A percentile compares a stretch with the other conserved stretches of the same genome.
Evolutionary conservation across 2,797 vertebrate genomes (phyloP).

Genomic region (Micromesistius poutassou): DNA sequence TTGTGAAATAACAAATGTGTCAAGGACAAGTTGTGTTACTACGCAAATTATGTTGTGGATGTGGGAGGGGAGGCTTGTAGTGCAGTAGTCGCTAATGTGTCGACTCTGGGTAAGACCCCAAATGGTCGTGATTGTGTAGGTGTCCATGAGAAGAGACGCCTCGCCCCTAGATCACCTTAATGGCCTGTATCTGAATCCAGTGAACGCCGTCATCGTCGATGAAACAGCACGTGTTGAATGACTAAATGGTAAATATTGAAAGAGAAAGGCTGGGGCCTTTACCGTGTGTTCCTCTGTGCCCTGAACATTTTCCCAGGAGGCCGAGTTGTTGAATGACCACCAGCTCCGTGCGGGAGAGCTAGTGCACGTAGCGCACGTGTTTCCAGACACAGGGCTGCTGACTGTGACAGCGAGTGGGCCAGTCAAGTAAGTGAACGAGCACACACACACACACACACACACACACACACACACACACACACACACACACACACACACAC

Average conservation of each 20-base stretch:
- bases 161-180: no score
- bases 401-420: slow-evolving; percentile 7
- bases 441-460: background rate
- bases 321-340: background rate
- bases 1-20: no score
- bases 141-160: no score
- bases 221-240: background rate
- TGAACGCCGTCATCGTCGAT: no score
- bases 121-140: no score
- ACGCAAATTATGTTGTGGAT: no score
- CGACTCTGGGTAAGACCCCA: no score
- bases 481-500: slow-evolving; percentile 1
- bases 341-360: background rate
- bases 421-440: background rate
- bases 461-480: slow-evolving; percentile 1
- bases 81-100: no score
- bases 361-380: background rate
- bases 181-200: no score
- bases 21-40: no score
- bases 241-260: background rate
- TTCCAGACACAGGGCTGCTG: slow-evolving; percentile 11
- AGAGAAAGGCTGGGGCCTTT: background rate
- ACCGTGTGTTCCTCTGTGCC: background rate
- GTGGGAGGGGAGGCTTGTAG: no score
- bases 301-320: slow-evolving; percentile 1